Base-by-base conservation (phyloP, 2,797 vertebrate species). In the Diceros bicornis region DNA sequence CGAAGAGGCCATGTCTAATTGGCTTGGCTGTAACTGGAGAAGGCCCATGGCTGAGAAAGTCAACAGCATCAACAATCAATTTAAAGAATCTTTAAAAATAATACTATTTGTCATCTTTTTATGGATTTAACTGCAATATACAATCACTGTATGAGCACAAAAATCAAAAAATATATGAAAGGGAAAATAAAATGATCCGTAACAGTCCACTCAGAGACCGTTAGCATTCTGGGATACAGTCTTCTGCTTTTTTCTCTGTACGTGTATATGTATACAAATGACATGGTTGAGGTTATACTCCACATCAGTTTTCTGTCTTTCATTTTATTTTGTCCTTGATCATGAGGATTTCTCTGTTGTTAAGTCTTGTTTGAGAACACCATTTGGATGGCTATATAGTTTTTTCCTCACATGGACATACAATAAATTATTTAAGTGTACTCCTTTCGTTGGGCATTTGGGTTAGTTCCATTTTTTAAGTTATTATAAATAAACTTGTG, bases 401-500 rank as follows among this genome's bases (percentile, higher is more conserved):
- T 62, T 88, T 88, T 93, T 37, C 34, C 21, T 27, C 27, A 83
- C 27, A 25, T 64, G 44, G n/a, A 96, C 47, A 17, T 66, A 50
- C 32, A 88, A 74, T 85, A 85, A 92, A 86, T 93, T 88, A 66
- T 59, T 82, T 86, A 90, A 79, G 0, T 66, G 2, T 41, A 75
- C 13, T 72, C 62, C 44, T 95, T 87, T 95, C 57, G 5, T 71
- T 89, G 50, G 55, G 11, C 64, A 94, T 84, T 85, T 78, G 21
- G 25, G 18, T 74, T 74, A 18, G 83, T 93, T 68, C 66, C 91
- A 83, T 77, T 95, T 94, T 91, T 75, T 86, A 92, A 89, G 52
- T 89, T 87, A 44, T 86, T 92, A 44, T 88, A 96, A 96, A 89
- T 93, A 84, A 94, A 50, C 37, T 91, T 87, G 29, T 85, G 84